Percentiles rank a stretch among this genome's conserved stretches.
phyloP scores from a whole-genome alignment of 2,888 invertebrate species.

The Caradrina clavipalpis region DNA sequence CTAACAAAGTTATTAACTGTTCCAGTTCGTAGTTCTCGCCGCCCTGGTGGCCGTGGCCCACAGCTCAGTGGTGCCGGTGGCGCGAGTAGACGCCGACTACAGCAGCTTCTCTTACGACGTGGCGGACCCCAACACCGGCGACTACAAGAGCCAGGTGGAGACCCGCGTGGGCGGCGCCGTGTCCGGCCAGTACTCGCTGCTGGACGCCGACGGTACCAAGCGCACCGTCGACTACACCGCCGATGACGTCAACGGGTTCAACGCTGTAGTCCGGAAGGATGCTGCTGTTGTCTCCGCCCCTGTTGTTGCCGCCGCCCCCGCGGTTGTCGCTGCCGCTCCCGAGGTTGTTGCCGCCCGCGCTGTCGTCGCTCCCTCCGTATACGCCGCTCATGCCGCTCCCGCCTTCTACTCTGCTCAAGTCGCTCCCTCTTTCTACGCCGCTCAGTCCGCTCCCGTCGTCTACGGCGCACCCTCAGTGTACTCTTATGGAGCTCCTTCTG shows the following conservation, averaged over 20 bases:
- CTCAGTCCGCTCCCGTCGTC: conserved; percentile 42
- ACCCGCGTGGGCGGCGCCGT: conserved; percentile 87
- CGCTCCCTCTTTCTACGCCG: conserved; percentile 53
- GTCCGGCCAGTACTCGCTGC: conserved; percentile 89
- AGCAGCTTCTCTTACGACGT: conserved; percentile 89
- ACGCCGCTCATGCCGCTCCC: conserved; percentile 61
- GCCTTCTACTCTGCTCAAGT: conserved; percentile 39
- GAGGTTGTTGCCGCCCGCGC: conserved; percentile 63
- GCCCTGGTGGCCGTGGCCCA: conserved; percentile 79
- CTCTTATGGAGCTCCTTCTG: conserved; percentile 50
- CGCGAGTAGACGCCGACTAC: conserved; percentile 78
- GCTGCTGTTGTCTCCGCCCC: conserved; percentile 77
- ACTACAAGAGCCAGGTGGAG: conserved; percentile 90
- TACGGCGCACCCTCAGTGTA: conserved; percentile 45
- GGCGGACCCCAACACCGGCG: conserved; percentile 90
- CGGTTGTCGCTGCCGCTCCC: conserved; percentile 63
- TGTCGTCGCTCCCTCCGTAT: conserved; percentile 58
- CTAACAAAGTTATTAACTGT: conserved; percentile 28
- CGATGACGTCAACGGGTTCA: conserved; percentile 88
- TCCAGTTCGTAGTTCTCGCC: conserved; percentile 82
- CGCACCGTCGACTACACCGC: conserved; percentile 90
- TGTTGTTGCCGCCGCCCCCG: conserved; percentile 60
- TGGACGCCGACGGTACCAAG: conserved; percentile 89
- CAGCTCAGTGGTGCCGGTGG: conserved; percentile 79
- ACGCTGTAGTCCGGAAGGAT: conserved; percentile 90